Evolutionary conservation across 1,140 invertebrate species (phyloP), one percentile per base, ranked within the genome.

Genomic region (Octopus sinensis): DNA sequence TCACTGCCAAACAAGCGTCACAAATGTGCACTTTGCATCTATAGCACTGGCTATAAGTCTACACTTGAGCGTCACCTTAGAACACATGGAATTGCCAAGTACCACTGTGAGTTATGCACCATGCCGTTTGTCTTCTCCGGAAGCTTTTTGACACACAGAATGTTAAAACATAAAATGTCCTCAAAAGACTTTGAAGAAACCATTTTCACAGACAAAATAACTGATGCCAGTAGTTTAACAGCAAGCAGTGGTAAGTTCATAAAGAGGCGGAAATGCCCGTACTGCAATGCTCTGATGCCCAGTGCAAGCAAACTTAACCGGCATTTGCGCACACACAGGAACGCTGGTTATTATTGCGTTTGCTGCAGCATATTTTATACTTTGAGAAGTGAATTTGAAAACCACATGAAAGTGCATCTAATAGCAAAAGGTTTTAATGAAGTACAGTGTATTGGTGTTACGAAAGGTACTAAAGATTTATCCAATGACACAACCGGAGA

Each of bases 1-100:
- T 10, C 43, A 6, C 30, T 43, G 30, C 76, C 43, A 5, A 17
- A 13, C 6, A 85, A 86, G 77, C 79, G 83, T 17, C 85, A 85
- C 80, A 85, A 84, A 54, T 86, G 86, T 56, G 82, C 82, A 4
- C 84, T 86, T 80, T 86, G 86, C 77, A 80, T 85, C 0, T 86
- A 86, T 54, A 84, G 83, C n/a, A 86, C 86, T 5, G 82, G 86
- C 54, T 86, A 86, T 78, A 86, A 86, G 78, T 86, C 86, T 7
- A 84, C 85, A 43, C 56, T 86, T 4, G 85, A 86, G n/a, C 77
- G 86, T 9, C 86, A 86, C 81, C 82, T 86, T 0, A 52, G 84
- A n/a, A 84, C 84, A 43, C 86, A 86, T 53, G 86, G 83, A 4
- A 80, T 84, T 3, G 82, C 83, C 4, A 82, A 79, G 3, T 85